phyloP scores from a whole-genome alignment of 2,797 vertebrate genomes.

The Arvicola amphibius region DNA sequence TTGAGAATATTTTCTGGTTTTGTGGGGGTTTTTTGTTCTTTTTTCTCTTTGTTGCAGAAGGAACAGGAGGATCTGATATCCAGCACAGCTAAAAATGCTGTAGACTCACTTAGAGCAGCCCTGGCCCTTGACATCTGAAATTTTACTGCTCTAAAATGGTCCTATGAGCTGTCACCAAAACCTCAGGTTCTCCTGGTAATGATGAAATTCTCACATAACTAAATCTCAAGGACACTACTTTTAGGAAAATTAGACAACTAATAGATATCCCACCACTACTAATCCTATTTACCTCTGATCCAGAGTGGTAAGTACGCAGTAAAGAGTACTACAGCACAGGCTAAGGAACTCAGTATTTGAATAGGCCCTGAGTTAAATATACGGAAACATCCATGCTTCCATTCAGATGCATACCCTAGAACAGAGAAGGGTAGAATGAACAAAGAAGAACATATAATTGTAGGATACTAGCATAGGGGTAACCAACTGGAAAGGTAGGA shows the following conservation, averaged over 20 bases:
- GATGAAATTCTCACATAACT: neutral
- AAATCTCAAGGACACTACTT: neutral
- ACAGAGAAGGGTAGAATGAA: neutral
- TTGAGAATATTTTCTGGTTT: neutral
- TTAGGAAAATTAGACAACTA: neutral
- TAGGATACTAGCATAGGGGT: neutral
- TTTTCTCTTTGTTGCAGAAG: neutral
- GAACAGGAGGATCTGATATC: too few relatives aligned
- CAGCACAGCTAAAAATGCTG: neutral
- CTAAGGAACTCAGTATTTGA: neutral
- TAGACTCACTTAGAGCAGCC: neutral
- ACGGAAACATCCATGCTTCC: fast-evolving
- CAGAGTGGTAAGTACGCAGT: neutral
- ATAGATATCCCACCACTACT: neutral
- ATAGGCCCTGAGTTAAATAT: neutral
- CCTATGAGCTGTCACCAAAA: neutral
- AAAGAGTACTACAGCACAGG: neutral
- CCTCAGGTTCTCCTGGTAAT: neutral
- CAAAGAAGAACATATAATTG: neutral
- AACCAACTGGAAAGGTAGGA: neutral
- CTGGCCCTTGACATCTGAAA: neutral
- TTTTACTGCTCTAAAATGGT: neutral
- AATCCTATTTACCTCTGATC: neutral
- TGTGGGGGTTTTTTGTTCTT: too few relatives aligned
- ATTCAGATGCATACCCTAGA: neutral